Evolutionary conservation across 1,140 invertebrate genomes (phyloP), one percentile per base, ranked within the genome.

Genomic region (Euschistus heros): DNA sequence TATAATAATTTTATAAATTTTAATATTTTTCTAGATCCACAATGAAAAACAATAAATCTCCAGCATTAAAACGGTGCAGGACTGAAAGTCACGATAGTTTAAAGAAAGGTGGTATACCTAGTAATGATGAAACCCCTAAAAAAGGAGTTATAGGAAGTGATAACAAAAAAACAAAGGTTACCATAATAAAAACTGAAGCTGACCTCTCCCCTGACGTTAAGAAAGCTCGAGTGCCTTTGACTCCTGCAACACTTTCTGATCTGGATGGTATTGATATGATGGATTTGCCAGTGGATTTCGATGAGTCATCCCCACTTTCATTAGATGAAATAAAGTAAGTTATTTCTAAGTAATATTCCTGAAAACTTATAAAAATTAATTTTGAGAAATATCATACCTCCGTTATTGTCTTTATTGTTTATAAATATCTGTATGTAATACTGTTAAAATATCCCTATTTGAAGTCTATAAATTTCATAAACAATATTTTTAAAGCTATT

Each of bases 181-280:
- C 54, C 14, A 26, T 57, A 17, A 22, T 57, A 1, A 57, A 57
- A 26, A 26, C 54, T 3, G 54, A 57, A 57, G 7, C 54, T 24
- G 54, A 57, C 20, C 14, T 57, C 18, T 17, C 20, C 14, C 54
- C 54, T 17, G 47, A 50, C 10, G n/a, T 50, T 7, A 50, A 50
- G 22, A 57, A 57, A 57, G 54, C 54, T 24, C 18, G 54, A 17
- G 18, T 57, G 24, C 20, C 18, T 15, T 24, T 76, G 15, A 74
- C 72, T 5, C 76, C 76, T 7, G 75, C 75, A 4, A 77, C 76
- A 27, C 69, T 78, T 17, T 75, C 77, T 15, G 82, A 84, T 73
- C 72, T 84, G 24, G 81, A 83, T 62, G 77, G 78, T 24, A 82
- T 84, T 50, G 82, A 84, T 65, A 83, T 84, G 80, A 83, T 84